Evolutionary conservation across 2,113 vertebrate genomes (phyloP).

Genomic region (Tursiops truncatus): DNA sequence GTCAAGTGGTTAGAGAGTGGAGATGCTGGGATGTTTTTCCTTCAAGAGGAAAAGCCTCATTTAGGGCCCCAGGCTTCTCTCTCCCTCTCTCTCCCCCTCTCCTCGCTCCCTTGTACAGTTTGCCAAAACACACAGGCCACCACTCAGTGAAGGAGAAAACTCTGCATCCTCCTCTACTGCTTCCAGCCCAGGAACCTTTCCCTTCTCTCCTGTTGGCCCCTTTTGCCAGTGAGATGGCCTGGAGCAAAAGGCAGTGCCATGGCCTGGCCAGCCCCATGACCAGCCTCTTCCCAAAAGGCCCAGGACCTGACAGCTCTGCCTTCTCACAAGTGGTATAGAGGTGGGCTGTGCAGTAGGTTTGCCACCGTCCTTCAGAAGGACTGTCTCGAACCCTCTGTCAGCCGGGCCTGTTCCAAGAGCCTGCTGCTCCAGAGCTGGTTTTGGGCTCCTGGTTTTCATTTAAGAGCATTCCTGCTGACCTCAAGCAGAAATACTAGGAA

Average conservation of each 20-base stretch:
- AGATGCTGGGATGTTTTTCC: background rate
- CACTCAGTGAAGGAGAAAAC: background rate
- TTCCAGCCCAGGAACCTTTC: background rate
- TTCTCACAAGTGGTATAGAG: background rate
- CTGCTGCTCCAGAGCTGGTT: background rate
- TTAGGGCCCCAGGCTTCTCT: background rate
- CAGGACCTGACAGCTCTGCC: background rate
- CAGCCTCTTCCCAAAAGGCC: background rate
- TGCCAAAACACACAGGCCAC: conserved; percentile 64
- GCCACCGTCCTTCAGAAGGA: background rate
- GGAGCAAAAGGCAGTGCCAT: background rate
- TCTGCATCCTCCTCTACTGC: background rate
- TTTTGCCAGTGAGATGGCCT: background rate
- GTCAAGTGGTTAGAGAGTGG: background rate
- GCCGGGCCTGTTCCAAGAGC: background rate
- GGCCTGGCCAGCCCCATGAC: background rate
- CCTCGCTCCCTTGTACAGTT: background rate
- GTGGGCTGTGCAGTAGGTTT: rapidly evolving
- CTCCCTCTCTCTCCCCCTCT: background rate
- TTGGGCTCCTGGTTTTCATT: background rate
- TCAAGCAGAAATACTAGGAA: background rate
- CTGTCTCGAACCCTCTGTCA: background rate
- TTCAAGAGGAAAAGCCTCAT: conserved; percentile 40
- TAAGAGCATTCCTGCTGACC: background rate
- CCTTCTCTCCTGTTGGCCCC: background rate